Evolutionary conservation across 2,888 invertebrate genomes (phyloP), one percentile per base, ranked within the genome.

Genomic region (Bursaphelenchus okinawaensis): DNA sequence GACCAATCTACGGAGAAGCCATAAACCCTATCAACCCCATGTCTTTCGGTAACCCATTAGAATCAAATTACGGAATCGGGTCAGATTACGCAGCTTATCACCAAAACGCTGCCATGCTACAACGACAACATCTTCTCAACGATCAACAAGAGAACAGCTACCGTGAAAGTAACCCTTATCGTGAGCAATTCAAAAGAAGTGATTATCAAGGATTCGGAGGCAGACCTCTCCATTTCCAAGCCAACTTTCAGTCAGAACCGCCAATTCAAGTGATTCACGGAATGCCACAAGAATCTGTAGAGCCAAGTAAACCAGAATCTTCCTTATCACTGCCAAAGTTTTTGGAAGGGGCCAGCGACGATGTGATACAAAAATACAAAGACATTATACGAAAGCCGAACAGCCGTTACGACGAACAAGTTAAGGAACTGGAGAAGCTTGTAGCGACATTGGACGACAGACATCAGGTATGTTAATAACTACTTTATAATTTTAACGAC

Each of bases 301-400:
- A 59, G 4, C 56, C 56, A 28, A 19, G 16, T 56, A n/a, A 52
- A 51, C 6, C 23, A 20, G 4, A 16, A 9, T 29, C 58, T 7
- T 28, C 28, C 9, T 56, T 55, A n/a, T 63, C 62, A 2, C 27
- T 69, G 23, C 70, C 70, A 19, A 23, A n/a, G 19, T 70, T 70
- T 23, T 27, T 70, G 52, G 28, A 65, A 28, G 68, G 72, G 7
- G 72, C 69, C 7, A n/a, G 56, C 19, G 26, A 55, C 8, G 72
- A 70, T 0, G 59, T 60, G 19, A 58, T 70, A 16, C 65, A 73
- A n/a, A 20, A 68, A 70, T 69, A 61, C 55, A 69, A 69, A 61
- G 58, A 52, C 4, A 69, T 69, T n/a, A 73, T 71, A 54, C 70
- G 73, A 1, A 29, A 60, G 12, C 69, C 69, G 28, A 71, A 71